Conservation (phyloP, 2,113 vertebrate species). For the Ceyx melanurus region DNA sequence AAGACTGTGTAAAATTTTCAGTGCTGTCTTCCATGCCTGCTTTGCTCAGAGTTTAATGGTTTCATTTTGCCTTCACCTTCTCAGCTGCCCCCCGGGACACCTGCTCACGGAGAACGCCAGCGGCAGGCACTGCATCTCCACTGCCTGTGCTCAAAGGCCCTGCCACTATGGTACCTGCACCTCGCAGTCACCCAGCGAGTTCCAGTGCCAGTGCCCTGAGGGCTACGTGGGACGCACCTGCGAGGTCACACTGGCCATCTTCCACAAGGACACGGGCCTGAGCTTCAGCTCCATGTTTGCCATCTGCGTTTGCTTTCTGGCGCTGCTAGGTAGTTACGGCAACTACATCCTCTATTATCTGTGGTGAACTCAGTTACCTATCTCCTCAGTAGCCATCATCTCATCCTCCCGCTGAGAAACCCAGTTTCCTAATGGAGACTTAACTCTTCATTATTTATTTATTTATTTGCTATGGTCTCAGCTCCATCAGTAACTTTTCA, state of each 20-base stretch:
- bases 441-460: neutral
- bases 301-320: conserved; percentile 89
- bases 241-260: conserved; percentile 81
- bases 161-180: conserved; percentile 85
- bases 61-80: neutral
- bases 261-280: conserved; percentile 82
- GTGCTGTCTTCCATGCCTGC: neutral
- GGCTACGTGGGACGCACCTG: conserved; percentile 84
- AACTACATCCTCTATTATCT: conserved; percentile 79
- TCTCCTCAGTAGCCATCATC: neutral
- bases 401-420: neutral
- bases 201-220: conserved; percentile 82
- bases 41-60: neutral
- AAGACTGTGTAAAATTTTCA: neutral
- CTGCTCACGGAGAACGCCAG: conserved; percentile 81
- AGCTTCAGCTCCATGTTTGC: conserved; percentile 89
- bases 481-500: neutral
- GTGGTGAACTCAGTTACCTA: conserved; percentile 44
- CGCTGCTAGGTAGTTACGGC: conserved; percentile 81
- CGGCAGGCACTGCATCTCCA: conserved; percentile 81
- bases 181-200: conserved; percentile 79
- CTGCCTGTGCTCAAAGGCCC: conserved; percentile 80
- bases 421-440: neutral
- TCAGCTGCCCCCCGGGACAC: conserved; percentile 85
- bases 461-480: neutral